Percentiles rank a stretch among this genome's conserved stretches.
Conservation (phyloP, 2,888 invertebrate species). For the Asteroscopus sphinx region DNA sequence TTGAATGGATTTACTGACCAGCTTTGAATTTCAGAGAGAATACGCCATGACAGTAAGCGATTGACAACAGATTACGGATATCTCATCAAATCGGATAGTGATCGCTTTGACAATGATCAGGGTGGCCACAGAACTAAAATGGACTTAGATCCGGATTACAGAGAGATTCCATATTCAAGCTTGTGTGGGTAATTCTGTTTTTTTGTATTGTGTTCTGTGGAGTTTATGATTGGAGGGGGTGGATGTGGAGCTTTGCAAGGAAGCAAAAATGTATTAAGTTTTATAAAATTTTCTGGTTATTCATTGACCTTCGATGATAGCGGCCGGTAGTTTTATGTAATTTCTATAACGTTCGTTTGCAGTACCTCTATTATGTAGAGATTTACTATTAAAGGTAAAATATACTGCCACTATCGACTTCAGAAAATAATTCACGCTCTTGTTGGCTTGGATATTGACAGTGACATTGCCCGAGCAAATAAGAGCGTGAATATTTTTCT, state of each 20-base stretch:
- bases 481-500: too few species aligned
- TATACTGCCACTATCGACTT: too few species aligned
- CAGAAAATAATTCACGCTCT: too few species aligned
- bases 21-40: constrained; percentile 29
- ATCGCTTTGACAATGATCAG: constrained; percentile 40
- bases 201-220: constrained; percentile 2
- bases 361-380: too few species aligned
- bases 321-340: too few species aligned
- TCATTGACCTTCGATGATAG: background rate
- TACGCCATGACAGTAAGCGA: constrained; percentile 33
- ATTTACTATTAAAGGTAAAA: too few species aligned
- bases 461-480: too few species aligned
- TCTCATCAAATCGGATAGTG: constrained; percentile 43
- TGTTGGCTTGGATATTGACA: too few species aligned
- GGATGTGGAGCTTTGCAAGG: background rate
- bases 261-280: background rate
- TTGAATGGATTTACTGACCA: constrained; percentile 6
- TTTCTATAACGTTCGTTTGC: too few species aligned
- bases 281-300: background rate
- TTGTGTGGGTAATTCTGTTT: constrained; percentile 11
- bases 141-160: constrained; percentile 31
- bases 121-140: constrained; percentile 32
- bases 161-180: constrained; percentile 12
- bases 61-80: constrained; percentile 46
- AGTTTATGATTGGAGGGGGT: background rate